Conservation (phyloP, 2,888 invertebrate genomes). For the Rhopalosiphum nymphaeae region DNA sequence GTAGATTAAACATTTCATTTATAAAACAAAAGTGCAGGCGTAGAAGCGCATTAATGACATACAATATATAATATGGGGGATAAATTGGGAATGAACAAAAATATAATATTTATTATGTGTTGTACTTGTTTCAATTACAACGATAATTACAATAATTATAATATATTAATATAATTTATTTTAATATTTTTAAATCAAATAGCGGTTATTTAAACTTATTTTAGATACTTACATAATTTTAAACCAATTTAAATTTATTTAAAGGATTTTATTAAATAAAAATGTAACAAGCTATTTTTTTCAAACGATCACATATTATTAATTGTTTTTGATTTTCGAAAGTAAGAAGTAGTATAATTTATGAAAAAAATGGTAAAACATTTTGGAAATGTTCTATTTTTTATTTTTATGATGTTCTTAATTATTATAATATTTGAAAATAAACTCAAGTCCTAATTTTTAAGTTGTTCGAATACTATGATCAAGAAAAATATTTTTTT, state of each 20-base stretch:
- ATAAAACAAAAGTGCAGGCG: slow-evolving; percentile 49
- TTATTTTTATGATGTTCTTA: neutral
- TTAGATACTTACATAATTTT: neutral
- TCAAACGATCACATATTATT: neutral
- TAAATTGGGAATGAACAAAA: neutral
- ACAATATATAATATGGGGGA: slow-evolving; percentile 18
- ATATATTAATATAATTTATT: neutral
- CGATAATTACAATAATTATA: neutral
- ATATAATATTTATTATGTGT: neutral
- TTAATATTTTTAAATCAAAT: neutral
- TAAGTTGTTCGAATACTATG: neutral
- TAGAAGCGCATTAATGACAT: slow-evolving; percentile 38
- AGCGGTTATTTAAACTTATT: neutral
- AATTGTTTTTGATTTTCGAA: neutral
- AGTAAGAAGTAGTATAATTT: too few relatives aligned
- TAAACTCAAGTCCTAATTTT: neutral
- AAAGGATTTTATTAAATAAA: neutral
- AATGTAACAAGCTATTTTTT: neutral
- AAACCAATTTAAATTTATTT: neutral
- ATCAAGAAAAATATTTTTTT: neutral
- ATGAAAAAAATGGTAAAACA: neutral
- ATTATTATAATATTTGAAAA: neutral
- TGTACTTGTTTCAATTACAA: neutral
- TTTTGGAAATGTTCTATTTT: neutral
- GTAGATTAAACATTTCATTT: slow-evolving; percentile 65